Base-by-base conservation (phyloP, 2,797 vertebrate species). In the Pantherophis vulpinus region DNA sequence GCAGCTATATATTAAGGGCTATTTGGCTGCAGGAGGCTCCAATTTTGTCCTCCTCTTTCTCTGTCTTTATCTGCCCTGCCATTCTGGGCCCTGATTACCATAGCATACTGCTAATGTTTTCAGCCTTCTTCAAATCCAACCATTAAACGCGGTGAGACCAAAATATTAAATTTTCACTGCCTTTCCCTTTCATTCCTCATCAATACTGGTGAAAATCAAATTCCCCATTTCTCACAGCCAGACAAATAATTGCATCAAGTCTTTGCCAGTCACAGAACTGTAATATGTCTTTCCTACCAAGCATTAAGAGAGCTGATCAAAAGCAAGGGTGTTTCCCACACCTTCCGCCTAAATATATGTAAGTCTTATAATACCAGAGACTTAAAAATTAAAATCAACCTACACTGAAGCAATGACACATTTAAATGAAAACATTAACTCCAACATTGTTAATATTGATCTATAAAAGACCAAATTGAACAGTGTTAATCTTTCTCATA, bases 201-300 rank as follows among this genome's bases (percentile, higher is more conserved):
- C 95, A 96, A 97, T 91, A 91, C 61, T 94, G 91, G 94, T 93
- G 93, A 93, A 96, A 95, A 96, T 94, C 90, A 95, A 93, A 90
- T 96, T 95, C 95, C 92, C 94, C 66, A 93, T 97, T 88, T 91
- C 89, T 95, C 92, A 94, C n/a, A 95, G 86, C 92, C 93, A 95
- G 96, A 93, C 8, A 94, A 3, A 92, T 89, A 87, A 89, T 51
- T 91, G 86, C 92, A 87, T 74, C 60, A 74, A 91, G 87, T 94
- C 93, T 74, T 92, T 83, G 94, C 91, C 74, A 93, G 61, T 74
- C 88, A 79, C 56, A 93, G 61, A 60, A 37, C 25, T 11, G 58
- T 89, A 58, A 93, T n/a, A 79, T 23, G 32, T 51, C 47, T 55
- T 79, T n/a, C 23, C 25, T 70, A 95, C 4, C 55, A 90, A 0